phyloP scores from a whole-genome alignment of 2,113 vertebrate genomes.

The Clarias macrocephalus region DNA sequence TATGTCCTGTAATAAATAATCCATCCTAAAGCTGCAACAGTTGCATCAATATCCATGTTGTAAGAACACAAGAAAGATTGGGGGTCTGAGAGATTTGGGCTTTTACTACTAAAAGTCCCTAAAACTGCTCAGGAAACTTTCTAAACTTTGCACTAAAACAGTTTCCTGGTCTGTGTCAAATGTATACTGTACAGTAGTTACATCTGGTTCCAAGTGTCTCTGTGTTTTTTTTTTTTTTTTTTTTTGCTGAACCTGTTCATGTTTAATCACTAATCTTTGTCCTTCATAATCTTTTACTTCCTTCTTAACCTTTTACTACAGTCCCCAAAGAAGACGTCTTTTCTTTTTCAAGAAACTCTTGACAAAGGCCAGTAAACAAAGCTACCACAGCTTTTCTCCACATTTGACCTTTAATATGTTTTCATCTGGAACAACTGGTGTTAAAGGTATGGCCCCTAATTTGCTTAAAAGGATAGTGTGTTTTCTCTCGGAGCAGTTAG shows the following conservation, averaged over 20 bases:
- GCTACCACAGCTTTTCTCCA: background rate
- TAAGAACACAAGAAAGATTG: no score
- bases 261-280: background rate
- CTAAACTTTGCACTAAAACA: background rate
- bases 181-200: background rate
- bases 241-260: background rate
- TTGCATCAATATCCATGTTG: background rate
- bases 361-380: background rate
- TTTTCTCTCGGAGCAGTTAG: constrained; percentile 30
- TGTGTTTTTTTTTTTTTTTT: background rate
- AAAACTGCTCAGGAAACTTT: background rate
- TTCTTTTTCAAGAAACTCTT: background rate
- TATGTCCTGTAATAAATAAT: background rate
- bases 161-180: background rate
- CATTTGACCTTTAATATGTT: constrained; percentile 27
- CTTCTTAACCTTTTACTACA: background rate
- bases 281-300: background rate
- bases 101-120: background rate
- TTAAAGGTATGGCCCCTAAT: constrained; percentile 19
- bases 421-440: background rate
- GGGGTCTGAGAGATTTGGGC: background rate
- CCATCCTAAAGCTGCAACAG: background rate
- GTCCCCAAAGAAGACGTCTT: background rate
- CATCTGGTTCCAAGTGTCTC: background rate
- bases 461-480: background rate